Percentiles rank a stretch among this genome's conserved stretches.
phyloP scores from a whole-genome alignment of 2,888 invertebrate genomes.

The Patella depressa region DNA sequence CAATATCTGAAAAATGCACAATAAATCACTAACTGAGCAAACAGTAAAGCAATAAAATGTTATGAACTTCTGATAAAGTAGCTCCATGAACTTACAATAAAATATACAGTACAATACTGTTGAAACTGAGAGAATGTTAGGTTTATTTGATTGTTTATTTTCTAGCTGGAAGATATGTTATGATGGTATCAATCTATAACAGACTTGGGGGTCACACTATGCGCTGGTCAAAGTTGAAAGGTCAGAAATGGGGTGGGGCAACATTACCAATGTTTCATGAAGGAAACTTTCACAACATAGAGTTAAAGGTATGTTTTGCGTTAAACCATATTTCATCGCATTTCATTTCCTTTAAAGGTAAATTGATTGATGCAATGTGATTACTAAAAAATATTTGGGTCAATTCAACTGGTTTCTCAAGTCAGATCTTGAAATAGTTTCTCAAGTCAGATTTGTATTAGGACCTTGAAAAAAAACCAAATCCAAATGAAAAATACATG shows the following conservation, averaged over 20 bases:
- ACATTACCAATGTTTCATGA: slow-evolving; percentile 66
- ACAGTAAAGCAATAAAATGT: background rate
- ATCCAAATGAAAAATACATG: too few relatives aligned
- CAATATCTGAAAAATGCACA: too few relatives aligned
- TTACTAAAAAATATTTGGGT: too few relatives aligned
- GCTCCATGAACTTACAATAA: background rate
- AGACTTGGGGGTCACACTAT: slow-evolving; percentile 67
- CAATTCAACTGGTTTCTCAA: too few relatives aligned
- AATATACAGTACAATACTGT: background rate
- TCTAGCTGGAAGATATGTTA: slow-evolving; percentile 65
- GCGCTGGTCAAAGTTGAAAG: slow-evolving; percentile 69
- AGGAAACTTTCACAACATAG: slow-evolving; percentile 65
- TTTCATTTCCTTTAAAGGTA: background rate
- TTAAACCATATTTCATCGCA: background rate
- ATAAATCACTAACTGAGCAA: too few relatives aligned
- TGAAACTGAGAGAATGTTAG: too few relatives aligned
- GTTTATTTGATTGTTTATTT: slow-evolving; percentile 10
- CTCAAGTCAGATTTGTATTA: too few relatives aligned
- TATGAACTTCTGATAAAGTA: background rate
- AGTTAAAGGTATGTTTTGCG: slow-evolving; percentile 60
- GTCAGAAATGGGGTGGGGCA: slow-evolving; percentile 68
- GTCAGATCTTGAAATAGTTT: too few relatives aligned
- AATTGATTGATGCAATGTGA: too few relatives aligned
- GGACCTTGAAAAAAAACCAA: too few relatives aligned
- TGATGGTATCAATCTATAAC: slow-evolving; percentile 67